Evolutionary conservation across 1,140 invertebrate genomes (phyloP).

Genomic region (Polypedilum vanderplanki): DNA sequence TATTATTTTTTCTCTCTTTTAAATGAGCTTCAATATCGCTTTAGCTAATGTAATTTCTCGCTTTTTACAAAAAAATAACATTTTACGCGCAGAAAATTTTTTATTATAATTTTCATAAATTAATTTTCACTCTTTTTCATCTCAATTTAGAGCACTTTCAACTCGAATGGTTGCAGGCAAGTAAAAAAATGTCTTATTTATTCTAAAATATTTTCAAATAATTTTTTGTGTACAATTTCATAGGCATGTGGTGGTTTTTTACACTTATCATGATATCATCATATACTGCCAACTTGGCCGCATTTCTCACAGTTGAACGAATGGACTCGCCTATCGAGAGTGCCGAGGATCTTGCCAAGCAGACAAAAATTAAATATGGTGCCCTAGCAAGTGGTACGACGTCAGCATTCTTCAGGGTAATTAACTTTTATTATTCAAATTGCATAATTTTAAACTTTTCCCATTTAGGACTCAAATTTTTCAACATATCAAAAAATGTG

Average conservation of each 20-base stretch:
- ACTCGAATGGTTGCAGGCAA: conserved; percentile 78
- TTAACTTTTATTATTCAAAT: conserved; percentile 29
- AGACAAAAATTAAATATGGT: conserved; percentile 95
- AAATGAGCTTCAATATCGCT: too few species aligned
- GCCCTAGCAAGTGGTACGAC: conserved; percentile 88
- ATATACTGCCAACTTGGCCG: conserved; percentile 95
- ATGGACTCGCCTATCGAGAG: conserved; percentile 95
- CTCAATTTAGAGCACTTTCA: conserved; percentile 62
- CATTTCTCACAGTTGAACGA: conserved; percentile 88
- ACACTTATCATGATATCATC: conserved; percentile 97
- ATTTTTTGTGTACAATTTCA: too few species aligned
- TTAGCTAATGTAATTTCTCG: too few species aligned
- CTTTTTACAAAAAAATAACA: too few species aligned
- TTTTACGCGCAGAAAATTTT: background rate
- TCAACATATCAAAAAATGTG: conserved; percentile 88
- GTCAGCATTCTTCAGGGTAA: conserved; percentile 84
- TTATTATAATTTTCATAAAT: background rate
- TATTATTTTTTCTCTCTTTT: too few species aligned
- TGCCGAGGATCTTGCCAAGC: conserved; percentile 91
- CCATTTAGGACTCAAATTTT: conserved; percentile 75
- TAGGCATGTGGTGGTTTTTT: conserved; percentile 93
- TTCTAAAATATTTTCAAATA: too few species aligned
- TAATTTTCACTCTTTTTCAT: background rate
- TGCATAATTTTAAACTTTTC: background rate
- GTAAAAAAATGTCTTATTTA: background rate